Conservation (phyloP, 1,140 invertebrate species). For the Drosophila subobscura region DNA sequence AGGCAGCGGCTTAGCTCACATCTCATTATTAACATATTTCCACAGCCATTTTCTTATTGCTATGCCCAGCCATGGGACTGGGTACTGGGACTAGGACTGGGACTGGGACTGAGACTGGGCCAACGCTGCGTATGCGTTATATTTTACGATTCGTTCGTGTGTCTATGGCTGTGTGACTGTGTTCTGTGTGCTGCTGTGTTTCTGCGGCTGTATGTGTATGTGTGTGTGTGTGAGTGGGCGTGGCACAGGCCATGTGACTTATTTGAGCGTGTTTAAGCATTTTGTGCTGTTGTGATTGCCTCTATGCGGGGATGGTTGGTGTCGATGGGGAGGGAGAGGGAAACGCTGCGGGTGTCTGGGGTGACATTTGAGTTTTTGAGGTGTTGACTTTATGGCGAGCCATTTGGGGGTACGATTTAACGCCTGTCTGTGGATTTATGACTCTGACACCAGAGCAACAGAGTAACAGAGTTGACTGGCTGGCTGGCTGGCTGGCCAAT, state of each 20-base stretch:
- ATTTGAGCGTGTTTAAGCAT: constrained; percentile 67
- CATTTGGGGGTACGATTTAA: constrained; percentile 52
- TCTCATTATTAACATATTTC: constrained; percentile 81
- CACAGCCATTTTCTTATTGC: constrained; percentile 72
- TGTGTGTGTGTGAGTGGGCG: constrained; percentile 55
- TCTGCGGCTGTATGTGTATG: background rate
- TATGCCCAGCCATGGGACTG: constrained; percentile 20
- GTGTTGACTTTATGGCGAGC: constrained; percentile 58
- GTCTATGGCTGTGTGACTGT: constrained; percentile 37
- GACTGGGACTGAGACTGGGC: constrained; percentile 48
- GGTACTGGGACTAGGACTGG: background rate
- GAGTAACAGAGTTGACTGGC: constrained; percentile 26
- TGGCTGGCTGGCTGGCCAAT: background rate
- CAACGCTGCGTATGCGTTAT: constrained; percentile 71
- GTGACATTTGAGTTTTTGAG: constrained; percentile 56
- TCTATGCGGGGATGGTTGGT: constrained; percentile 28
- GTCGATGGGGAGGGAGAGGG: background rate
- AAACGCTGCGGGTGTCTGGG: constrained; percentile 4
- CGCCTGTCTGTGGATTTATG: constrained; percentile 56
- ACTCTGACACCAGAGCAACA: constrained; percentile 15
- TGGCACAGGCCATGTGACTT: constrained; percentile 75
- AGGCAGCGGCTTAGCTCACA: constrained; percentile 54
- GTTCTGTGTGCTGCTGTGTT: constrained; percentile 9
- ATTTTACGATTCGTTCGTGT: constrained; percentile 63
- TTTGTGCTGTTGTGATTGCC: constrained; percentile 68